Evolutionary conservation across 2,113 vertebrate species (phyloP).

Genomic region (Sylvicapra grimmia): DNA sequence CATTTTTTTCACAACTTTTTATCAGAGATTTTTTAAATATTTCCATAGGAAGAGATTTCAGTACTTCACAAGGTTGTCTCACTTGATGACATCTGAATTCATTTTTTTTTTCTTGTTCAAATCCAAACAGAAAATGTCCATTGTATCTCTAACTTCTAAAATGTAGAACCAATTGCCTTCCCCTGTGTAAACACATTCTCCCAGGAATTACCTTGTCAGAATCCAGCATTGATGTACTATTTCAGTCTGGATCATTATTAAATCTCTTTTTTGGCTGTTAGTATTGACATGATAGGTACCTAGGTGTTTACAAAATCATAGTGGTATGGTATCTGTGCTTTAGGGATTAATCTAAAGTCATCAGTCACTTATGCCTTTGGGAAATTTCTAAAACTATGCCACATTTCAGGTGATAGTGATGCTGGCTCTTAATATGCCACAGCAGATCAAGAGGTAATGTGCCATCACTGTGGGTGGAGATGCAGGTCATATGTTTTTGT

Average conservation of each 20-base stretch:
- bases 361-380: neutral
- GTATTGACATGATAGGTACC: neutral
- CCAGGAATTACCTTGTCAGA: neutral
- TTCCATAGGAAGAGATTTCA: neutral
- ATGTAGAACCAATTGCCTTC: neutral
- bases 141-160: neutral
- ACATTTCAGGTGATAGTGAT: neutral
- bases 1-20: neutral
- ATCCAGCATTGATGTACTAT: neutral
- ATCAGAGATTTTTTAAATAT: neutral
- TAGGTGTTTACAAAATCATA: neutral
- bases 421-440: neutral
- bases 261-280: neutral
- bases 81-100: neutral
- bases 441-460: neutral
- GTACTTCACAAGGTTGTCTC: neutral
- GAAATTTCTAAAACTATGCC: neutral
- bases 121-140: neutral
- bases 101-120: neutral
- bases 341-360: neutral
- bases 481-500: neutral
- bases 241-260: neutral
- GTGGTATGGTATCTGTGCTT: neutral
- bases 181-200: neutral
- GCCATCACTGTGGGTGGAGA: neutral